A percentile compares a stretch with the other conserved stretches of the same genome.
These are phyloP conservation scores for Lagopus muta DNA, from an alignment of 2,113 vertebrate genomes.

Conservation along the genomic window DNA sequence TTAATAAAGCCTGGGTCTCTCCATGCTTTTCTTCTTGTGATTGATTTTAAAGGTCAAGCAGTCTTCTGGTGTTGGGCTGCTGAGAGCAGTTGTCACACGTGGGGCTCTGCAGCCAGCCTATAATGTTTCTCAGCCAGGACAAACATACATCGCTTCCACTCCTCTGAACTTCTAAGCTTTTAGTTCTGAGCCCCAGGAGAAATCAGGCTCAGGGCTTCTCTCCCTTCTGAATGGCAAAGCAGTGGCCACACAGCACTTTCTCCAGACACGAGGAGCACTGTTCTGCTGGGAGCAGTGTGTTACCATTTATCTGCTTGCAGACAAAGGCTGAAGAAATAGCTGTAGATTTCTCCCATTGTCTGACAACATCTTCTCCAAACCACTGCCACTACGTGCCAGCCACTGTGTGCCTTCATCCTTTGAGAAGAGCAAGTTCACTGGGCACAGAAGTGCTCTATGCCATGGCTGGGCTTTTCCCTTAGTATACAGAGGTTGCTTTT, in stretches of 20 bases:
- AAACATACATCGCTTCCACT: not conserved
- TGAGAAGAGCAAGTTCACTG: not conserved
- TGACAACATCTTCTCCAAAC: not conserved
- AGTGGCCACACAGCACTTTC: not conserved
- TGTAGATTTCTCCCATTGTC: not conserved
- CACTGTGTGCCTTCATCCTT: not conserved
- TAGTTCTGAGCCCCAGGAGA: not conserved
- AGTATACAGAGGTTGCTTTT: not conserved
- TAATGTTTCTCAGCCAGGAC: not conserved
- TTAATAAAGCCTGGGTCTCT: not conserved
- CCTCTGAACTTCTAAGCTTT: not conserved
- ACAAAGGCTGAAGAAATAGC: not conserved
- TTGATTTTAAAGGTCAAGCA: not conserved
- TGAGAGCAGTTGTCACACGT: not conserved
- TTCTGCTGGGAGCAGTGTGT: not conserved
- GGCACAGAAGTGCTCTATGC: not conserved
- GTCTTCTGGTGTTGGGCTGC: not conserved
- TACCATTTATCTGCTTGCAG: not conserved
- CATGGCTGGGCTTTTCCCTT: not conserved
- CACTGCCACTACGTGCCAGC: not conserved
- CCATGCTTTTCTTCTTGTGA: not conserved
- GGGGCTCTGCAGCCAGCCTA: not conserved
- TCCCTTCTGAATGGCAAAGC: not conserved
- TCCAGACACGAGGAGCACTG: not conserved
- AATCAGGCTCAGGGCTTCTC: not conserved